Evolutionary conservation across 2,113 vertebrate genomes (phyloP).

Genomic region (Pygathrix nemaeus): DNA sequence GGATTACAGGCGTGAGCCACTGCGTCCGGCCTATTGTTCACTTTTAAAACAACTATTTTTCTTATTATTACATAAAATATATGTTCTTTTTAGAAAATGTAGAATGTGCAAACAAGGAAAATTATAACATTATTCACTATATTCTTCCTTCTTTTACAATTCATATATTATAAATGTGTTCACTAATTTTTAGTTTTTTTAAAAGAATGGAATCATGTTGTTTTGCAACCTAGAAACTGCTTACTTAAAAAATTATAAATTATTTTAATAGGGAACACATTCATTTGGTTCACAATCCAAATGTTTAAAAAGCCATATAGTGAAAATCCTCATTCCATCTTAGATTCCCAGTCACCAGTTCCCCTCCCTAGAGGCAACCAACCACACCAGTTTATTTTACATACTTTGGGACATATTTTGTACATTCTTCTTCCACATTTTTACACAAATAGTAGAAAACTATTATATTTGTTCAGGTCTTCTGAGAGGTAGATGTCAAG

Average conservation of each 20-base stretch:
- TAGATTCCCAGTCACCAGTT: background rate
- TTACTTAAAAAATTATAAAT: background rate
- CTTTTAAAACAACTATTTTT: constrained; percentile 19
- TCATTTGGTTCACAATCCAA: background rate
- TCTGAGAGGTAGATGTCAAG: background rate
- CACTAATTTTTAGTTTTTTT: background rate
- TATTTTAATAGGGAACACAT: background rate
- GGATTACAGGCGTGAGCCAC: too few relatives aligned
- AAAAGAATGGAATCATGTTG: background rate
- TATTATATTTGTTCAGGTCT: background rate
- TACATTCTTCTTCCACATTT: background rate
- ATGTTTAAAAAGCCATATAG: background rate
- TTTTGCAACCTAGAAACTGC: constrained; percentile 31
- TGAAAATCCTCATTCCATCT: background rate
- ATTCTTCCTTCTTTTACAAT: constrained; percentile 46
- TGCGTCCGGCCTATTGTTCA: background rate
- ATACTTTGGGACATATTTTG: background rate
- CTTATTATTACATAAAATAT: constrained; percentile 17
- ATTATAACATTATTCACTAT: constrained; percentile 28
- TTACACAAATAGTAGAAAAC: background rate
- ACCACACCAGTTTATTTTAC: background rate
- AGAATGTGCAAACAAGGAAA: background rate
- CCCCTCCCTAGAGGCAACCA: background rate
- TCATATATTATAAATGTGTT: constrained; percentile 10
- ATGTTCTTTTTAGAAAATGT: background rate